Percentiles rank a stretch among this genome's conserved stretches.
phyloP scores from a whole-genome alignment of 2,888 invertebrate species.

The Drosophila lutescens region DNA sequence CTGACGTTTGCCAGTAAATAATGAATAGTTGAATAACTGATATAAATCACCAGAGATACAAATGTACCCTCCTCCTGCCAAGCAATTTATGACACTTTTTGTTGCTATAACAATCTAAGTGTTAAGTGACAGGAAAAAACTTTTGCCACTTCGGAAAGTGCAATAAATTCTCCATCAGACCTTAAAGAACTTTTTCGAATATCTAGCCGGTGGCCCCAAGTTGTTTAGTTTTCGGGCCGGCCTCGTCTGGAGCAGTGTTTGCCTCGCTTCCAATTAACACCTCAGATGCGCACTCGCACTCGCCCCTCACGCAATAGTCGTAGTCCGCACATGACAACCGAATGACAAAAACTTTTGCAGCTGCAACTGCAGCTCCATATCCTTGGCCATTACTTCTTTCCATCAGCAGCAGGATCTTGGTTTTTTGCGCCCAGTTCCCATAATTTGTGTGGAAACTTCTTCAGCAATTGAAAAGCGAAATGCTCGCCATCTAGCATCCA shows the following conservation, averaged over 20 bases:
- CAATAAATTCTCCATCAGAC: constrained; percentile 36
- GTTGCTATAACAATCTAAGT: constrained; percentile 33
- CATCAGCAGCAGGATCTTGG: constrained; percentile 7
- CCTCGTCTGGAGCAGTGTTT: constrained; percentile 16
- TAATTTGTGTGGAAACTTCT: constrained; percentile 69
- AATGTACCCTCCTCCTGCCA: not conserved
- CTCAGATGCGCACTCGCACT: constrained; percentile 24
- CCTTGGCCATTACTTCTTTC: constrained; percentile 9
- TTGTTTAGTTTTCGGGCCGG: constrained; percentile 31
- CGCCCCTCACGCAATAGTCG: constrained; percentile 20
- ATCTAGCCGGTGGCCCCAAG: not conserved
- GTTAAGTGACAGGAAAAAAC: constrained; percentile 32
- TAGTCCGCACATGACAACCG: constrained; percentile 31
- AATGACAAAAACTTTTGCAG: constrained; percentile 42
- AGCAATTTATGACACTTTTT: constrained; percentile 35
- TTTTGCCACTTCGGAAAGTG: constrained; percentile 30
- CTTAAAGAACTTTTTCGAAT: constrained; percentile 20
- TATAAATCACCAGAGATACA: constrained; percentile 25
- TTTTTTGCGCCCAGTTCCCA: constrained; percentile 25
- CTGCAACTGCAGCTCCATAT: constrained; percentile 1
- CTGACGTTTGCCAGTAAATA: constrained; percentile 26
- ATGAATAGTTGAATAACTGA: constrained; percentile 33
- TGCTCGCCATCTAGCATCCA: constrained; percentile 65
- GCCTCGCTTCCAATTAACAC: constrained; percentile 48
- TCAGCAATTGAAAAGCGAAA: constrained; percentile 75